Evolutionary conservation across 2,888 invertebrate genomes (phyloP).

Genomic region (Catocala nupta): DNA sequence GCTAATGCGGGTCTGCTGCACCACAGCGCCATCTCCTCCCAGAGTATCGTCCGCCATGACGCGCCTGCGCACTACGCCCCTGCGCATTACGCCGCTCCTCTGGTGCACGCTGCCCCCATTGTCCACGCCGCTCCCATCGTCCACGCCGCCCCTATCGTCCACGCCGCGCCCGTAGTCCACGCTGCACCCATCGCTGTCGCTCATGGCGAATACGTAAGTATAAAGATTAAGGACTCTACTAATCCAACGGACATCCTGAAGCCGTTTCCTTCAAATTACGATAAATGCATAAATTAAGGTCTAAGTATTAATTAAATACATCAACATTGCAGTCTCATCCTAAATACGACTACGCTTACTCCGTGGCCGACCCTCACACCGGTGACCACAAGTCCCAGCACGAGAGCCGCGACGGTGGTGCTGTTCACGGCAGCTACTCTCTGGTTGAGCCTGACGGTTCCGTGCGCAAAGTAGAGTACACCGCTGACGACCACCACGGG

Average conservation of each 20-base stretch:
- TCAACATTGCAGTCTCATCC: conserved; percentile 83
- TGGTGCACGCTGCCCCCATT: conserved; percentile 54
- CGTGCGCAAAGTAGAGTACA: conserved; percentile 89
- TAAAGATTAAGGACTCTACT: conserved; percentile 10
- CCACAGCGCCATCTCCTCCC: conserved; percentile 83
- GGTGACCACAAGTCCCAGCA: conserved; percentile 89
- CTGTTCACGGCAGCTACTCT: conserved; percentile 90
- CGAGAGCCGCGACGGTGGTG: conserved; percentile 88
- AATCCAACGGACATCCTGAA: conserved; percentile 33
- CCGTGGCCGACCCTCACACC: conserved; percentile 88
- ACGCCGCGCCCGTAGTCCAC: conserved; percentile 68
- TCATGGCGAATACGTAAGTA: conserved; percentile 76
- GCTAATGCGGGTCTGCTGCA: conserved; percentile 87
- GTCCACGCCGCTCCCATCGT: conserved; percentile 69
- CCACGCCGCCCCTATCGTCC: conserved; percentile 71
- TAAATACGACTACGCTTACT: conserved; percentile 88
- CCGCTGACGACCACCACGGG: conserved; percentile 88
- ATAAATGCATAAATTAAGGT: conserved; percentile 13
- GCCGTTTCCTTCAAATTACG: conserved; percentile 25
- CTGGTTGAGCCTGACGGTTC: conserved; percentile 89
- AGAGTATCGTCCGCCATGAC: conserved; percentile 83
- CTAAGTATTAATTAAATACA: conserved; percentile 7
- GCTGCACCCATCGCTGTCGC: conserved; percentile 66
- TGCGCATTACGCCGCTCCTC: conserved; percentile 68
- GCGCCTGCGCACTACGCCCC: conserved; percentile 73